phyloP scores from a whole-genome alignment of 2,113 vertebrate genomes.

The Oceanodroma tethys region DNA sequence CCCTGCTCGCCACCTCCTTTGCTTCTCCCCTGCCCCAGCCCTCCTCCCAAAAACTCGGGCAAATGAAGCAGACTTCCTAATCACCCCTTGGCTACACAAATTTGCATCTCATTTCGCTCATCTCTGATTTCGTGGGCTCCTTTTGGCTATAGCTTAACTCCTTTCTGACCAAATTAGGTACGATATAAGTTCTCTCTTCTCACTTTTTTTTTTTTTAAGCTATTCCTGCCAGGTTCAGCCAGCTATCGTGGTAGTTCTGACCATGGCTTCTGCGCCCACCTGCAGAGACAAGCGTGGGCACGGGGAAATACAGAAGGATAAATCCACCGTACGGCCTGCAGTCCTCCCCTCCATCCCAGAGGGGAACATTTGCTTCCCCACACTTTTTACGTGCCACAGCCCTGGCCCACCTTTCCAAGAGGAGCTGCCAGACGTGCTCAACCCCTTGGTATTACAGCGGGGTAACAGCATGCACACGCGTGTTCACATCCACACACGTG shows the following conservation, averaged over 20 bases:
- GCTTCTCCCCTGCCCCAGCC: too few relatives aligned
- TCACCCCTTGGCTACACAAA: too few relatives aligned
- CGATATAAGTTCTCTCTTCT: background rate
- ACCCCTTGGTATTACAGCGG: too few relatives aligned
- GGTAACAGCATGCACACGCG: fast-evolving
- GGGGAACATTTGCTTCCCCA: background rate
- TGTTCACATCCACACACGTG: fast-evolving
- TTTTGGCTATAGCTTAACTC: background rate
- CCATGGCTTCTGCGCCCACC: background rate
- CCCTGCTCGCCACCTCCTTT: background rate
- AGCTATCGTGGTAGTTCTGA: fast-evolving
- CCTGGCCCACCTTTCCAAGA: background rate
- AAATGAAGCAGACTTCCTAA: background rate
- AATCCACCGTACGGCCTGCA: fast-evolving
- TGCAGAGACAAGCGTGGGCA: fast-evolving
- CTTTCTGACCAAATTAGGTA: background rate
- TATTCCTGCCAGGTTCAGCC: background rate
- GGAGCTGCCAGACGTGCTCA: background rate
- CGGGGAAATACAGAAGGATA: background rate
- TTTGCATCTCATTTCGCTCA: background rate
- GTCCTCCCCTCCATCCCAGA: background rate
- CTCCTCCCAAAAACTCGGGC: background rate
- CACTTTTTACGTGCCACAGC: background rate
- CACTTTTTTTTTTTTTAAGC: background rate
- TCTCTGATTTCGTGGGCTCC: fast-evolving